Base-by-base conservation (phyloP, 1,140 invertebrate species). In the Drosophila arawakana region DNA sequence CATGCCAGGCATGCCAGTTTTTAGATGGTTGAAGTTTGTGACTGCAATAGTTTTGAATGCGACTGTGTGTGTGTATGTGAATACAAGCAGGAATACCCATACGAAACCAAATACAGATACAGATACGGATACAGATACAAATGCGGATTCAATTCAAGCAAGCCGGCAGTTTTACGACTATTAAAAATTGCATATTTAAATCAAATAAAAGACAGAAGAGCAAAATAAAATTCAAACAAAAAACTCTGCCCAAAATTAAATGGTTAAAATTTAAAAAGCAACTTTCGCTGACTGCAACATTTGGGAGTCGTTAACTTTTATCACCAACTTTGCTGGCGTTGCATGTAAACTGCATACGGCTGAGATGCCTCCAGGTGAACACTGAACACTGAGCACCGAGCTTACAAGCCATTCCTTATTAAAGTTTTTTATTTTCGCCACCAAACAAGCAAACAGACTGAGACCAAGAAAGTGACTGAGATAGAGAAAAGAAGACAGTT, bases 181-280 rank as follows among this genome's bases (percentile, higher is more conserved):
- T 76, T 76, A 76, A 72, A 66, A 79, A 68, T 62, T 84, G 81
- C 81, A 84, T 84, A 84, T 81, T 84, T 81, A 84, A 84, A 84
- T 84, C 81, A 83, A 82, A 83, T 82, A 83, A 76, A 79, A 63
- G 18, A n/a, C 15, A 43, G 34, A 39, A 10, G 25, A 30, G 6
- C 0, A 30, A 21, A 47, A 50, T 60, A n/a, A 15, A 46, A 30
- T 30, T 30, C 25, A 30, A 30, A 1, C 25, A 6, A 15, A 57
- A 57, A 18, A 18, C 9, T 21, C 37, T 5, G 54, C 34, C 58
- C 70, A 73, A 76, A 84, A 84, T 84, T 85, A 84, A 84, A 84
- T 84, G 78, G 74, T 84, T 72, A 85, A 84, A 85, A 84, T 85
- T 85, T 85, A 85, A 85, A 79, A 66, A 80, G 43, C 52, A 49